A percentile compares a stretch with the other conserved stretches of the same genome.
Conservation (phyloP, 2,888 invertebrate genomes). For the Ormyrus pomaceus region DNA sequence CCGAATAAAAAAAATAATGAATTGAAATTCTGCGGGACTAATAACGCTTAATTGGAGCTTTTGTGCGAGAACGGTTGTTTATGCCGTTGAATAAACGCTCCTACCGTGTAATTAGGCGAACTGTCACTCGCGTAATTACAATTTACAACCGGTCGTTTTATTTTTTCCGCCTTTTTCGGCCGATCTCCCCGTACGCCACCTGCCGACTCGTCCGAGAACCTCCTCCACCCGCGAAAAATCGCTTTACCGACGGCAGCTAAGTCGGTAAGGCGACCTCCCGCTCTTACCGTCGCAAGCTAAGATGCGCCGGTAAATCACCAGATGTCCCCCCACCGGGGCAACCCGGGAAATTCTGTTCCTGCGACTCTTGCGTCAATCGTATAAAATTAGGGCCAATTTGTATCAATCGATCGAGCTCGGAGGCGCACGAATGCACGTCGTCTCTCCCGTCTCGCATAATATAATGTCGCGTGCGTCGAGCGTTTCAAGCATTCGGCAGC, state of each 20-base stretch:
- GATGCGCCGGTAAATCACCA: neutral
- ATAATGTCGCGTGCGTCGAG: constrained; percentile 33
- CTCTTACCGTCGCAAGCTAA: too few species aligned
- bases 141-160: constrained; percentile 17
- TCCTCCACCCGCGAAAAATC: neutral
- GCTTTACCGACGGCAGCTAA: constrained; percentile 14
- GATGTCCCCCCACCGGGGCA: neutral
- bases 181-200: neutral
- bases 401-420: constrained; percentile 61
- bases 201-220: neutral
- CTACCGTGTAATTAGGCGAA: constrained; percentile 28
- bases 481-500: constrained; percentile 3
- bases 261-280: neutral
- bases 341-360: constrained; percentile 1
- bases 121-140: constrained; percentile 46
- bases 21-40: constrained; percentile 30
- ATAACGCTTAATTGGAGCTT: constrained; percentile 38
- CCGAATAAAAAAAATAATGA: neutral
- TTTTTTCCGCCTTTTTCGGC: neutral
- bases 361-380: constrained; percentile 60
- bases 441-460: constrained; percentile 6
- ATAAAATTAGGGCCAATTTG: constrained; percentile 68
- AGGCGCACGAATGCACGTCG: constrained; percentile 8
- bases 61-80: constrained; percentile 36
- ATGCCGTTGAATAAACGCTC: neutral